phyloP scores from a whole-genome alignment of 2,888 invertebrate genomes.

The Drosophila buzzatii region DNA sequence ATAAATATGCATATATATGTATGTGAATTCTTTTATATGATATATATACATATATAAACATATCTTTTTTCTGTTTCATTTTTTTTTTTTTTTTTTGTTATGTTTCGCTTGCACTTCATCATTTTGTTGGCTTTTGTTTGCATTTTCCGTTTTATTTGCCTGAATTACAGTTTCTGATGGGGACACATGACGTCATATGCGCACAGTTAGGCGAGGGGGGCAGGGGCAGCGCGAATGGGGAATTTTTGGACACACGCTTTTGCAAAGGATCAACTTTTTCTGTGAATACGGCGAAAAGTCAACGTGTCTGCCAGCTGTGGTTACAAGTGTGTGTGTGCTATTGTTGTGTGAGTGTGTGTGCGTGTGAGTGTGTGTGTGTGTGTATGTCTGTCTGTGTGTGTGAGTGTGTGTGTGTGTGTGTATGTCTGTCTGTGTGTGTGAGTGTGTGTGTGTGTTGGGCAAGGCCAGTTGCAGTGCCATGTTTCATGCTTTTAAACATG shows the following conservation, averaged over 20 bases:
- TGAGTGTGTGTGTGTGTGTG: neutral
- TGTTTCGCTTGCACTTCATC: conserved; percentile 30
- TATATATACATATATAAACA: conserved; percentile 3
- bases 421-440: neutral
- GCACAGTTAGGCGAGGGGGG: neutral
- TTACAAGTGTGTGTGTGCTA: neutral
- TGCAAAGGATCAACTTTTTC: conserved; percentile 73
- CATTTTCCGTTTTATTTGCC: conserved; percentile 35
- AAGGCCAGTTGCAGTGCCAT: conserved; percentile 27
- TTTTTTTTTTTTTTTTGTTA: conserved; percentile 18
- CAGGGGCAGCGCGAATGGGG: neutral
- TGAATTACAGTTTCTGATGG: conserved; percentile 57
- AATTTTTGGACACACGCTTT: conserved; percentile 24
- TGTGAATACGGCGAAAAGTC: conserved; percentile 72
- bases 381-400: too few relatives aligned
- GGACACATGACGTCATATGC: conserved; percentile 37
- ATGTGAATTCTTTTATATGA: too few relatives aligned
- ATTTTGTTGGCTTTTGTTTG: conserved; percentile 29
- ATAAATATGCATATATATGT: conserved; percentile 9
- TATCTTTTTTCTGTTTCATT: neutral
- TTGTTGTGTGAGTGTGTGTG: neutral
- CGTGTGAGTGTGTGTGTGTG: neutral
- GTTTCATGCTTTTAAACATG: conserved; percentile 50
- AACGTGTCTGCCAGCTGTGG: conserved; percentile 27
- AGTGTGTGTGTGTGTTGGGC: conserved; percentile 17